These are phyloP conservation scores for Odocoileus hemionus DNA, from an alignment of 2,113 vertebrate genomes.

Conservation along the genomic window DNA sequence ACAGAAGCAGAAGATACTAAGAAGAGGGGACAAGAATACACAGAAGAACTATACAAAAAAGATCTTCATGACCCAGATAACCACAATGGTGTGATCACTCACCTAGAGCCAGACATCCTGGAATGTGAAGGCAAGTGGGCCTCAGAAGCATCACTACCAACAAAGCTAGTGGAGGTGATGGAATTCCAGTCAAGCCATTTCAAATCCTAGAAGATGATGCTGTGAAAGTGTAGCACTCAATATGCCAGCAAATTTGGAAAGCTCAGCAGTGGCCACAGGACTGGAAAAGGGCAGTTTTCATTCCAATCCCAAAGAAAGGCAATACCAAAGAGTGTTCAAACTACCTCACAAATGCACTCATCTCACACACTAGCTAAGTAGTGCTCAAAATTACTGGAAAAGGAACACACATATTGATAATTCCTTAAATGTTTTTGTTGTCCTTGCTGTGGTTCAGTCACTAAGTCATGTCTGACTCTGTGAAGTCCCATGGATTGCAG, in stretches of 20 bases:
- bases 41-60: not conserved
- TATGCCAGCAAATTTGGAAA: not conserved
- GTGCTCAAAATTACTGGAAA: not conserved
- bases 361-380: not conserved
- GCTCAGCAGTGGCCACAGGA: not conserved
- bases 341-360: not conserved
- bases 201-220: not conserved
- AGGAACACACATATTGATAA: not conserved
- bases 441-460: not conserved
- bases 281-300: not conserved
- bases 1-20: not conserved
- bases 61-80: not conserved
- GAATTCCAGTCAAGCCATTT: not conserved
- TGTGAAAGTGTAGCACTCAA: not conserved
- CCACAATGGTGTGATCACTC: not conserved
- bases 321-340: not conserved
- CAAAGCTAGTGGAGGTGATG: not conserved
- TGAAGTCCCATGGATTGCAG: not conserved
- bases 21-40: not conserved
- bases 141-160: not conserved
- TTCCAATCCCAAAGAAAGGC: not conserved
- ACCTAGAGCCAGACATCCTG: not conserved
- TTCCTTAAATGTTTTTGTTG: not conserved
- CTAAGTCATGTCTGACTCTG: not conserved
- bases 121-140: not conserved